Base-by-base conservation (phyloP, 2,888 invertebrate species). In the Druceiella hillmani region DNA sequence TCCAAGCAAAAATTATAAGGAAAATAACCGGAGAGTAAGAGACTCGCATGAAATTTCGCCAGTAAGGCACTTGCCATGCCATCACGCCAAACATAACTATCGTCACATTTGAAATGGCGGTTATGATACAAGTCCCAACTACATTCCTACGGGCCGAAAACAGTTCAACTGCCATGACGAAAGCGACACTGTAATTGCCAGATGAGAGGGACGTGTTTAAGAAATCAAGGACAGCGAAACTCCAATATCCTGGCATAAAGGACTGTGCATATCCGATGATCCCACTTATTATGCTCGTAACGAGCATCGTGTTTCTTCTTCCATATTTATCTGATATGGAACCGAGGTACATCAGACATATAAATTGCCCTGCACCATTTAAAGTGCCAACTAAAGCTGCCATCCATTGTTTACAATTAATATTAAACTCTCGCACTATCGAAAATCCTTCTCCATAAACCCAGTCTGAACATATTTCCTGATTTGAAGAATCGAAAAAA, bases 291-390 rank as follows among this genome's bases (percentile, higher is more conserved):
- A 10, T 11, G 10, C 5, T 27, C 27, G 11, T 27, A 11, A 27
- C 11, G 5, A 10, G 5, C 27, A 27, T 5, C 4, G 11, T 11
- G 27, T 27, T 27, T 27, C 27, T 27, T 11, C 27, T 27, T 5
- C 27, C 27, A 11, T 27, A 27, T 10, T 27, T 27, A 10, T 27
- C 27, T 7, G 27, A 27, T 27, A 27, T 7, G 10, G 5, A 27
- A 4, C 27, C 27, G 27, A 9, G 9, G 27, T 10, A 10, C 4
- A 27, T 7, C 4, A 27, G 10, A 10, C 27, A 11, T 4, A 27
- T 4, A 9, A 10, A 27, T 27, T 27, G 27, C 10, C 27, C 27
- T 5, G 7, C 27, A 11, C 27, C 11, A 11, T 27, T 27, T 10
- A 27, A 5, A 10, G 7, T 27, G 6, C 27, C 27, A 9, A 27